Percentiles rank a stretch among this genome's conserved stretches.
These are phyloP conservation scores for Mus spretus DNA, from an alignment of 2,797 vertebrate genomes.

Conservation along the genomic window DNA sequence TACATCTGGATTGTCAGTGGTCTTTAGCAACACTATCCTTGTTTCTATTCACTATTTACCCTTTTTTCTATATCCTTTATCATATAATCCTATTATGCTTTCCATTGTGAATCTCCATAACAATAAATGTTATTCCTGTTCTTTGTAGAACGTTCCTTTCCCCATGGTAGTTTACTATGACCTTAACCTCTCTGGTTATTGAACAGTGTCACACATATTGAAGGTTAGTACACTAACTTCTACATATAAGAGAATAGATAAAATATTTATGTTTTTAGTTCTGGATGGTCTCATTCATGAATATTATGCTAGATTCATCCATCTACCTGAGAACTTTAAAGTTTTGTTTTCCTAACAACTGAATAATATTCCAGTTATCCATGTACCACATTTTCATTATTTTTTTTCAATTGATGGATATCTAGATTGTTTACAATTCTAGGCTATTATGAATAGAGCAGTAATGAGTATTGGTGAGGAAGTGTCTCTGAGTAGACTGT, in stretches of 20 bases:
- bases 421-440: neutral
- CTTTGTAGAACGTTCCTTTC: neutral
- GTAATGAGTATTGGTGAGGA: neutral
- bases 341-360: neutral
- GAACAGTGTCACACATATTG: neutral
- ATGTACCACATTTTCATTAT: too few relatives aligned
- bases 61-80: neutral
- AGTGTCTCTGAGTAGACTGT: neutral
- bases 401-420: neutral
- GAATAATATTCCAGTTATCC: neutral
- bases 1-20: neutral
- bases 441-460: neutral
- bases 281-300: too few relatives aligned
- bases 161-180: neutral
- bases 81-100: neutral
- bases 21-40: too few relatives aligned
- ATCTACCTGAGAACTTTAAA: neutral
- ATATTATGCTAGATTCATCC: neutral
- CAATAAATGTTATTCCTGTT: neutral
- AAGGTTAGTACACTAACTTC: neutral
- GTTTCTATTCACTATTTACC: neutral
- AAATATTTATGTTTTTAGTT: neutral
- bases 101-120: too few relatives aligned
- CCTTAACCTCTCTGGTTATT: neutral
- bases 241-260: neutral